Base-by-base conservation (phyloP, 2,113 vertebrate species). In the Meriones unguiculatus region DNA sequence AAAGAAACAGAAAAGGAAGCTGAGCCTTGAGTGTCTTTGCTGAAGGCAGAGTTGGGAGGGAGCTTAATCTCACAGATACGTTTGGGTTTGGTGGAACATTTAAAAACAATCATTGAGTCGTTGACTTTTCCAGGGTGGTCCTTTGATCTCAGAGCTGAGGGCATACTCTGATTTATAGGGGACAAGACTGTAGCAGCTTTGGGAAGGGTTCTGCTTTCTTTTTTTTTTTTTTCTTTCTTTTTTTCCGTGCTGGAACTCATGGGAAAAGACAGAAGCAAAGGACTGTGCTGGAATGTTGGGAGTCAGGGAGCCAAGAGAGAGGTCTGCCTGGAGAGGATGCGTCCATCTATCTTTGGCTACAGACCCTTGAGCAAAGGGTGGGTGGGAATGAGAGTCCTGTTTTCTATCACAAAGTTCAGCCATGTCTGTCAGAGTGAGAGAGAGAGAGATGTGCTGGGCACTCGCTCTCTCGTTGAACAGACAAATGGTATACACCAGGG, bases 91-190 rank as follows among this genome's bases (percentile, higher is more conserved):
- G 9, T 62, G 46, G 32, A 38, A 77, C n/a, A 54, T 89, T 95
- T 94, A 87, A 91, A 96, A 95, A 81, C 6, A 12, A 15, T 88
- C 81, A 20, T 8, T 17, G 3, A 75, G 41, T 50, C 52, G 73
- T 59, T 89, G 91, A 86, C 35, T 96, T 94, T 97, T 86, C 81
- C 91, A 90, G 89, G 88, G 77, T 5, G 2, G 30, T 88, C 81
- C 50, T 96, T 90, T 65, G 81, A 57, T 57, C 75, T 59, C 41
- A 30, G 7, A 28, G 88, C 69, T 88, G 80, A 88, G 76, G 69
- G 72, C 50, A 38, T 77, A 59, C 35, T 25, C 81, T 97, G 95
- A 96, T 94, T 96, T 96, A 96, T 85, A 67, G 91, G 72, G 46
- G 1, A 0, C 86, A 75, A 35, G 85, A n/a, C 54, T 87, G 93